These are phyloP conservation scores for Gryllus bimaculatus DNA, from an alignment of 1,140 invertebrate species.

Conservation along the genomic window DNA sequence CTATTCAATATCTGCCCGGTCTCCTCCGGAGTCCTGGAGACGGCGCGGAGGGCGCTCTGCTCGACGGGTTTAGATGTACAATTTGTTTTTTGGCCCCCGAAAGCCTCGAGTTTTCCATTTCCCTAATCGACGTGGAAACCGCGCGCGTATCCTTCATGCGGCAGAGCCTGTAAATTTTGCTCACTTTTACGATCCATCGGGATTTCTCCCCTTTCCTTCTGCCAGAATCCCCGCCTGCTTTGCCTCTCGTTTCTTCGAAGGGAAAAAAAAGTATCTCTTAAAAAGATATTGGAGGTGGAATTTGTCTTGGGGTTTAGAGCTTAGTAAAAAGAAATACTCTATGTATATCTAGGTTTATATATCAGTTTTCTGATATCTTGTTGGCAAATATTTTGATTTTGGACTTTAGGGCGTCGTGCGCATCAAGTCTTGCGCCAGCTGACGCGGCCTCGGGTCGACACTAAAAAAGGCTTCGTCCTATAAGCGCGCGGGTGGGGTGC, in stretches of 20 bases:
- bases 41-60: too few species aligned
- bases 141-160: neutral
- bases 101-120: neutral
- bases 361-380: neutral
- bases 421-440: neutral
- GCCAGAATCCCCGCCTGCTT: neutral
- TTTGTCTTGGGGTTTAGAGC: neutral
- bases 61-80: too few species aligned
- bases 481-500: neutral
- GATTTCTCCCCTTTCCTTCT: neutral
- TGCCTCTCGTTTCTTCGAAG: neutral
- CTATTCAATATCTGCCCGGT: too few species aligned
- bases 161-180: neutral
- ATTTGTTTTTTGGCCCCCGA: too few species aligned
- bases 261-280: neutral
- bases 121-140: neutral
- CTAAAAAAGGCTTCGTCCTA: neutral
- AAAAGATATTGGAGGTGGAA: neutral
- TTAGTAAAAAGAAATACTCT: neutral
- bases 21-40: too few species aligned
- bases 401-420: neutral
- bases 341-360: neutral
- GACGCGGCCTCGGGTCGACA: neutral
- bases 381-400: neutral
- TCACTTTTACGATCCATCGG: slow-evolving; percentile 1